Conservation (phyloP, 2,113 vertebrate species). For the Anolis carolinensis region DNA sequence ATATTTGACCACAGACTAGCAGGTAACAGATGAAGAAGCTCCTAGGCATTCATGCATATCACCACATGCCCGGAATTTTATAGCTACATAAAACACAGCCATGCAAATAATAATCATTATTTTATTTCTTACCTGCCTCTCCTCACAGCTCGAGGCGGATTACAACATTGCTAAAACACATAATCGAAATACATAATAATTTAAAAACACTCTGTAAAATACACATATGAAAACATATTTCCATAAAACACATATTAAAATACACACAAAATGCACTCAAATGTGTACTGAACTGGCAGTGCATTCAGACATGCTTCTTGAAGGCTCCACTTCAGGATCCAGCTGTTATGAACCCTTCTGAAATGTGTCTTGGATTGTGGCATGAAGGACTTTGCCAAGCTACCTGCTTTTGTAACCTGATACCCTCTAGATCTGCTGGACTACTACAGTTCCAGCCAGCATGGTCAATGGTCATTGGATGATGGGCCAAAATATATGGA, state of each 20-base stretch:
- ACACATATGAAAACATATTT: too few species aligned
- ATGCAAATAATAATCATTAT: too few species aligned
- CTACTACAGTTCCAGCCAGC: too few species aligned
- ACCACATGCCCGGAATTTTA: not conserved
- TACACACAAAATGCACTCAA: not conserved
- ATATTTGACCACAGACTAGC: conserved; percentile 19
- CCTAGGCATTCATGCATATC: not conserved
- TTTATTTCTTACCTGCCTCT: too few species aligned
- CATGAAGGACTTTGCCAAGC: not conserved
- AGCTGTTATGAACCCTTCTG: not conserved
- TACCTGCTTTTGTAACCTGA: too few species aligned
- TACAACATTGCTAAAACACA: too few species aligned
- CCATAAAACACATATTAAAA: too few species aligned
- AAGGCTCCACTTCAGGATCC: not conserved
- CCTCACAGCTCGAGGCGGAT: too few species aligned
- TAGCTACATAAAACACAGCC: not conserved
- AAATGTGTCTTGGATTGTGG: not conserved
- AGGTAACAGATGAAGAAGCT: conserved; percentile 6
- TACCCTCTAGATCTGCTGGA: too few species aligned
- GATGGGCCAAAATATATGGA: not conserved
- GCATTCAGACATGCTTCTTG: not conserved
- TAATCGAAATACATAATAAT: too few species aligned
- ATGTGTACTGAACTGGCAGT: not conserved
- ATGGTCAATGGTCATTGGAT: not conserved
- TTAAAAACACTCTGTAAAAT: too few species aligned